phyloP scores from a whole-genome alignment of 2,888 invertebrate species.

The Tinea semifulvella region DNA sequence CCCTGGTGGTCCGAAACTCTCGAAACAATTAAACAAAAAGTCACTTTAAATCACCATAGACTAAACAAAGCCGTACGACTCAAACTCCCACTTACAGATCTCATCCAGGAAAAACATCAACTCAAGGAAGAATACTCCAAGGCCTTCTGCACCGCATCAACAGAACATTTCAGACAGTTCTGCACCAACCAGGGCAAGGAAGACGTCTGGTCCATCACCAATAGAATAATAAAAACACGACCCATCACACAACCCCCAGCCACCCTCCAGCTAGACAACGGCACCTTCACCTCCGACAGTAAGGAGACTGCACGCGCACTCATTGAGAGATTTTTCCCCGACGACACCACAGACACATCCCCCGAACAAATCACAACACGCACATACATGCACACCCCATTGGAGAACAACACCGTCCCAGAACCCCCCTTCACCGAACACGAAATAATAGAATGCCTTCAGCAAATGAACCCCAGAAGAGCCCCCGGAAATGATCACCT shows the following conservation, averaged over 20 bases:
- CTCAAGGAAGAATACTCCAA: constrained; percentile 14
- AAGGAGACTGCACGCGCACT: constrained; percentile 18
- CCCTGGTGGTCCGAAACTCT: neutral
- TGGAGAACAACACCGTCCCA: constrained; percentile 1
- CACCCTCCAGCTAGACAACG: constrained; percentile 15
- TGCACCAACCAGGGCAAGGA: constrained; percentile 21
- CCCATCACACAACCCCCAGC: constrained; percentile 18
- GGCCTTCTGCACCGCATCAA: neutral
- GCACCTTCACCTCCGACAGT: constrained; percentile 16
- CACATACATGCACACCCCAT: neutral
- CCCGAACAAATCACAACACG: neutral
- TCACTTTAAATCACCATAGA: neutral
- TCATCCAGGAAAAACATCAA: neutral
- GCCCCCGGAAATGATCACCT: constrained; percentile 22
- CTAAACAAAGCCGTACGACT: neutral
- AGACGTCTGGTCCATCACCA: constrained; percentile 22
- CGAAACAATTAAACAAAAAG: neutral
- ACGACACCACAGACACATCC: constrained; percentile 17
- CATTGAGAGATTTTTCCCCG: constrained; percentile 18
- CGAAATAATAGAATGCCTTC: constrained; percentile 17
- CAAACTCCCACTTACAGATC: neutral
- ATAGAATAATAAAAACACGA: constrained; percentile 18
- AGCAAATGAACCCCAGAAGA: constrained; percentile 19
- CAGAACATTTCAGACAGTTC: constrained; percentile 20
- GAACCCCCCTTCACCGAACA: constrained; percentile 18